Percentiles rank a stretch among this genome's conserved stretches.
These are phyloP conservation scores for Nothoprocta perdicaria DNA, from an alignment of 2,113 vertebrate genomes.

Conservation along the genomic window DNA sequence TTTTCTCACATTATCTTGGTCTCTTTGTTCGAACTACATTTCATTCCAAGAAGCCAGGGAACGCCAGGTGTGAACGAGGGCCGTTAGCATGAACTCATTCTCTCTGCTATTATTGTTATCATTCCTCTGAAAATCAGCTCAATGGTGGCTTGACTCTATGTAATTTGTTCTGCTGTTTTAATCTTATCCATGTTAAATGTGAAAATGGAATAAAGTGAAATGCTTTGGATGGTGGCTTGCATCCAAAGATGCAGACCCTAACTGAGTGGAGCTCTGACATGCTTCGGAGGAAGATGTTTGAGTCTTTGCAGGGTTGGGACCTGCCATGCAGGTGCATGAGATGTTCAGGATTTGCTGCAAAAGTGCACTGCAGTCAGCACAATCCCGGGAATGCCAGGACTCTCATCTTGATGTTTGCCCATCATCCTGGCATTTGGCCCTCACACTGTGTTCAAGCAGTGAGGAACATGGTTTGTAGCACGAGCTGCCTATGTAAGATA, in stretches of 20 bases:
- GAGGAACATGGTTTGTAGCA: neutral
- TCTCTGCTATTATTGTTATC: slow-evolving; percentile 4
- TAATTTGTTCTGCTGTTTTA: neutral
- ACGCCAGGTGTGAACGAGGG: slow-evolving; percentile 53
- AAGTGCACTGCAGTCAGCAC: neutral
- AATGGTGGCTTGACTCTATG: neutral
- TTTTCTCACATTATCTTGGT: slow-evolving; percentile 62
- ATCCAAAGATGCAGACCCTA: neutral
- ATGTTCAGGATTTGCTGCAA: neutral
- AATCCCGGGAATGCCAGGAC: neutral
- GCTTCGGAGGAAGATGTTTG: neutral
- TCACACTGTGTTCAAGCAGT: neutral
- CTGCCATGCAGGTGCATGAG: neutral
- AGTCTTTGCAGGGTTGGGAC: neutral
- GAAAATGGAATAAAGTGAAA: neutral
- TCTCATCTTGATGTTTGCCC: neutral
- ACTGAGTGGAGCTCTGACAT: neutral
- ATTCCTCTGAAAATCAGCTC: slow-evolving; percentile 28
- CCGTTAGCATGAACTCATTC: slow-evolving; percentile 22
- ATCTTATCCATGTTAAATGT: neutral
- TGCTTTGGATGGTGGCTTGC: neutral
- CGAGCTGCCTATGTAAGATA: neutral
- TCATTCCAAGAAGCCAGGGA: slow-evolving; percentile 42
- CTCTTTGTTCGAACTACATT: slow-evolving; percentile 27
- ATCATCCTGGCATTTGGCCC: neutral